Evolutionary conservation across 2,888 invertebrate species (phyloP).

Genomic region (Drosophila parthenogenetica): DNA sequence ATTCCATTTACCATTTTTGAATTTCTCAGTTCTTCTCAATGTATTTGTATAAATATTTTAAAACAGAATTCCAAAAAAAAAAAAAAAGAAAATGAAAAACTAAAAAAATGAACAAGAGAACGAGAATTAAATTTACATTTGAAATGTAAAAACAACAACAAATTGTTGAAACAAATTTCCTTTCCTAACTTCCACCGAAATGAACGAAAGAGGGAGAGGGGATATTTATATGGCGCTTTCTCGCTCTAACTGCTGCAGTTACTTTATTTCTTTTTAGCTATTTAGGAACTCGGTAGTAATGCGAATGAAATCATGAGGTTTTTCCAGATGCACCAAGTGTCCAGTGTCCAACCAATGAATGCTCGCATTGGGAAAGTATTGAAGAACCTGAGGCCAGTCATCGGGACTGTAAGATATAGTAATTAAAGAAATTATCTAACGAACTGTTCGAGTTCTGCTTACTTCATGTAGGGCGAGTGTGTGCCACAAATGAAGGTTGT

Average conservation of each 20-base stretch:
- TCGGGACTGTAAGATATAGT: conserved; percentile 81
- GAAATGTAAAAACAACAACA: conserved; percentile 52
- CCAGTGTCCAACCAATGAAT: conserved; percentile 89
- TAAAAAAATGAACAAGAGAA: conserved; percentile 39
- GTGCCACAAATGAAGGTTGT: conserved; percentile 94
- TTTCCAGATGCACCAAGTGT: conserved; percentile 97
- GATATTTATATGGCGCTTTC: conserved; percentile 16
- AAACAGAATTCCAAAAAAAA: conserved; percentile 46
- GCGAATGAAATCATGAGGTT: conserved; percentile 87
- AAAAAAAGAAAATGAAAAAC: conserved; percentile 25
- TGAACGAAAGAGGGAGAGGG: too few relatives aligned
- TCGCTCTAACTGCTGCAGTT: conserved; percentile 35
- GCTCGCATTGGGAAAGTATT: conserved; percentile 88
- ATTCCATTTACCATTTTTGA: conserved; percentile 13
- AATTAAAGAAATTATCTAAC: neutral
- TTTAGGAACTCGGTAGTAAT: conserved; percentile 85
- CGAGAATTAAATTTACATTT: conserved; percentile 71
- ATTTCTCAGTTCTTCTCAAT: conserved; percentile 18
- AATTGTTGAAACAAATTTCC: conserved; percentile 7
- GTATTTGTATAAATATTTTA: conserved; percentile 47
- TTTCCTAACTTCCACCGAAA: neutral
- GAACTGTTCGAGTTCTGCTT: conserved; percentile 68
- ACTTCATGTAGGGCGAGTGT: conserved; percentile 93
- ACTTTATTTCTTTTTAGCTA: neutral
- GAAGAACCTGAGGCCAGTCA: conserved; percentile 87